Base-by-base conservation (phyloP, 2,113 vertebrate species). In the Rhagologus leucostigma region DNA sequence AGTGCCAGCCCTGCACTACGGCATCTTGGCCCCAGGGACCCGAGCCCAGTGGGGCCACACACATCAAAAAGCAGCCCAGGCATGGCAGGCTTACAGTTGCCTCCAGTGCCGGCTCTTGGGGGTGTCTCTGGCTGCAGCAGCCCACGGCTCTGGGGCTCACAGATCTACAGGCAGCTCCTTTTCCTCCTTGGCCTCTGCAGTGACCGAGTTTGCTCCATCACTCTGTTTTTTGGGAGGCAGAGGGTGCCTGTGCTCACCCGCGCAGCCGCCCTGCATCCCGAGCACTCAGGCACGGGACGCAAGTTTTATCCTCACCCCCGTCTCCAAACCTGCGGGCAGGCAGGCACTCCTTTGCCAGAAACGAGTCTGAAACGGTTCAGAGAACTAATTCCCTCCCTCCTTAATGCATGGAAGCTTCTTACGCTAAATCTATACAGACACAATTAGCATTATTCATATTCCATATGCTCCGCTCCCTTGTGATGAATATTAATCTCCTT, bases 381-480 rank as follows among this genome's bases (percentile, higher is more conserved):
- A 88, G 91, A 64, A 80, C 87, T 96, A 95, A 96, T 97, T 96
- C 93, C 93, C 92, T 91, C 87, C 86, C 65, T 93, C 76, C 87
- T 91, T 93, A 95, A 96, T 93, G 94, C 90, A 96, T 73, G 74
- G 96, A 96, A 95, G 95, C 96, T 94, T 96, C 95, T 96, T 96
- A 96, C 60, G 3, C 93, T 97, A 97, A 97, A 96, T 96, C 96
- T 97, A 97, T 97, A 96, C 96, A 94, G 94, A 84, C 94, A 96
- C 95, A 97, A 97, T 97, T 97, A 97, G 96, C 96, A 97, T 97
- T 97, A 96, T 97, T 97, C 97, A 96, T 97, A 96, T 97, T 96
- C 97, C 97, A 97, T 97, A 97, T 96, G 97, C 96, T 96, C 88
- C 10, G 11, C 91, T 97, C 94, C 73, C 95, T 90, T 57, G 95